A percentile compares a stretch with the other conserved stretches of the same genome.
These are phyloP conservation scores for Drosophila ustulata DNA, from an alignment of 2,888 invertebrate species.

Conservation along the genomic window DNA sequence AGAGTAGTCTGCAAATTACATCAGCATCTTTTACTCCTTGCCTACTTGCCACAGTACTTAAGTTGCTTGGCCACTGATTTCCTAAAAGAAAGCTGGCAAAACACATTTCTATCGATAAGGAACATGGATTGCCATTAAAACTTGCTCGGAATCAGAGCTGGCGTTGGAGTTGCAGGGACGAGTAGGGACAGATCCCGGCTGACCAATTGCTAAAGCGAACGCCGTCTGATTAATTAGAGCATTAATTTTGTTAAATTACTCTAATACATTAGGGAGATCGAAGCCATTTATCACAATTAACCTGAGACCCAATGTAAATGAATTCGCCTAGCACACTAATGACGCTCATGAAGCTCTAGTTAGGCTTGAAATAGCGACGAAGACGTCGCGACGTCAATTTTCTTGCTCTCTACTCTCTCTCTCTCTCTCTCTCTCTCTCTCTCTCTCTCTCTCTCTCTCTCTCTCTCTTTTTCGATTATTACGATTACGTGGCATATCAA, in stretches of 20 bases:
- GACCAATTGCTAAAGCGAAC: conserved; percentile 44
- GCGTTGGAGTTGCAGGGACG: neutral
- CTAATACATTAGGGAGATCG: conserved; percentile 84
- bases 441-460: too few species aligned
- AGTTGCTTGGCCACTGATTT: conserved; percentile 47
- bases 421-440: conserved; percentile 11
- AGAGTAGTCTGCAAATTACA: conserved; percentile 15
- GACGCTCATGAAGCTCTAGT: conserved; percentile 27
- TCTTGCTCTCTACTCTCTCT: conserved; percentile 1
- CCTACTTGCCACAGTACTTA: too few species aligned
- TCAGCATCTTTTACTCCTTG: neutral
- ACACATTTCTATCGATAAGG: conserved; percentile 36
- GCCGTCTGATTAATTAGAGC: conserved; percentile 82
- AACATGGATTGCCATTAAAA: conserved; percentile 43
- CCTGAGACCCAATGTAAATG: conserved; percentile 78
- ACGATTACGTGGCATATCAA: conserved; percentile 47
- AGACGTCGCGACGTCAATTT: neutral
- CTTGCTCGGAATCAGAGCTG: neutral
- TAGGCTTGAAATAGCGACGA: conserved; percentile 17
- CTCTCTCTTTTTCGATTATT: conserved; percentile 36
- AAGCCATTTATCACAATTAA: conserved; percentile 85
- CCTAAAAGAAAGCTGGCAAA: conserved; percentile 55
- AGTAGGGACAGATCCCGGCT: conserved; percentile 8
- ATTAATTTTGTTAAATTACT: conserved; percentile 84
- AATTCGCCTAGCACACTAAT: conserved; percentile 60